Evolutionary conservation across 2,888 invertebrate genomes (phyloP).

Genomic region (Agrenia bidenticulata): DNA sequence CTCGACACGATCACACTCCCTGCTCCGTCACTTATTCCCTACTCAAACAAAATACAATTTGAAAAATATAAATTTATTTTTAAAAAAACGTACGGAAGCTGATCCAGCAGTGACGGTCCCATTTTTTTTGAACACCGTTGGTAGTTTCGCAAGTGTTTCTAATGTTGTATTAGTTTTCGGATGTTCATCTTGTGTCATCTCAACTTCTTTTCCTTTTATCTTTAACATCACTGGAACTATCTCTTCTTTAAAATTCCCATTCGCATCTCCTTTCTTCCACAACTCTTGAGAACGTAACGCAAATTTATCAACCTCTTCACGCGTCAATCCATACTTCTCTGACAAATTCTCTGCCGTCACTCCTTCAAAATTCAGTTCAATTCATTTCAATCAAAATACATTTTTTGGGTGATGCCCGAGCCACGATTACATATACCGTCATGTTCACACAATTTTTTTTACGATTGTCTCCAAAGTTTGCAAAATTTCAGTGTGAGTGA

Average conservation of each 20-base stretch:
- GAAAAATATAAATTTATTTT: too few relatives aligned
- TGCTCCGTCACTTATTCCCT: slow-evolving; percentile 98
- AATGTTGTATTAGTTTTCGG: slow-evolving; percentile 84
- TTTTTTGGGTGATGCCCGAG: too few relatives aligned
- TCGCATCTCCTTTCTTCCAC: slow-evolving; percentile 87
- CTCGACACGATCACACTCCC: slow-evolving; percentile 86
- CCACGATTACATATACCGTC: too few relatives aligned
- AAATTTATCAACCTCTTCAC: slow-evolving; percentile 82
- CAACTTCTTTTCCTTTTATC: slow-evolving; percentile 75
- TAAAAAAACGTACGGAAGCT: slow-evolving; percentile 72
- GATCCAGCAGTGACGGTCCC: slow-evolving; percentile 92
- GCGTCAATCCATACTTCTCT: slow-evolving; percentile 75
- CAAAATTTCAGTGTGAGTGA: too few relatives aligned
- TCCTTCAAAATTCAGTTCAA: too few relatives aligned
- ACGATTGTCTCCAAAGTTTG: too few relatives aligned
- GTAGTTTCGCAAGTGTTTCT: slow-evolving; percentile 80
- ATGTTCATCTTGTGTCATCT: slow-evolving; percentile 85
- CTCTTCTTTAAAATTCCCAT: slow-evolving; percentile 86
- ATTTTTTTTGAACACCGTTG: slow-evolving; percentile 88
- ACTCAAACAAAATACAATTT: slow-evolving; percentile 27
- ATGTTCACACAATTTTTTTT: too few relatives aligned
- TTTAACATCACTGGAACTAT: slow-evolving; percentile 81
- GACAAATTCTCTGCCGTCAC: slow-evolving; percentile 89
- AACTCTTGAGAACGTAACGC: slow-evolving; percentile 79
- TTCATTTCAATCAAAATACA: too few relatives aligned